Evolutionary conservation across 1,140 invertebrate genomes (phyloP).

Genomic region (Teleopsis dalmanni): DNA sequence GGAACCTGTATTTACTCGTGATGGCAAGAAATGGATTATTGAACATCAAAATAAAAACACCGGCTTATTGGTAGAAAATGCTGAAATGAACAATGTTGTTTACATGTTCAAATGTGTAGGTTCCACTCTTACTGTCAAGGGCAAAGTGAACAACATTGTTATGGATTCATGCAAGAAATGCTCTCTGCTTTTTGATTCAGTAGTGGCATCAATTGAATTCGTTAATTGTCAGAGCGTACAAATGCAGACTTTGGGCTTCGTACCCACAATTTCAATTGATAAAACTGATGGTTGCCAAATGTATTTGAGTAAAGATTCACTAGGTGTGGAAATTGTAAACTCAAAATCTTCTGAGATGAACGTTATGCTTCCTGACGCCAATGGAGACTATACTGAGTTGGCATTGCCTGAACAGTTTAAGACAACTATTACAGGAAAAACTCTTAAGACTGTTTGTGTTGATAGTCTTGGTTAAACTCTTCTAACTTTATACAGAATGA

Average conservation of each 20-base stretch:
- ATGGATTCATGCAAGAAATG: slow-evolving; percentile 97
- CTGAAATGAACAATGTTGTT: slow-evolving; percentile 95
- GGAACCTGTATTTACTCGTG: slow-evolving; percentile 72
- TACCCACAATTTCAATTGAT: slow-evolving; percentile 96
- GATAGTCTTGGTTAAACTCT: slow-evolving; percentile 42
- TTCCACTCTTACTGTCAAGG: slow-evolving; percentile 79
- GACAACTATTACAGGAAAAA: slow-evolving; percentile 60
- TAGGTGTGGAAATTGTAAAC: slow-evolving; percentile 83
- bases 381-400: slow-evolving; percentile 86
- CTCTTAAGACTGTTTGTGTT: slow-evolving; percentile 41
- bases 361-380: slow-evolving; percentile 79
- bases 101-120: slow-evolving; percentile 93
- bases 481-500: no score
- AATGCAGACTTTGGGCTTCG: slow-evolving; percentile 89
- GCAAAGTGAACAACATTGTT: slow-evolving; percentile 94
- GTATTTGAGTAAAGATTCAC: slow-evolving; percentile 83
- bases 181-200: slow-evolving; percentile 87
- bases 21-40: slow-evolving; percentile 95
- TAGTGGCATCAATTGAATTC: slow-evolving; percentile 93
- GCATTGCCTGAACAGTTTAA: slow-evolving; percentile 96
- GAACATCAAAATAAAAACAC: slow-evolving; percentile 84
- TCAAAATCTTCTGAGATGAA: slow-evolving; percentile 99
- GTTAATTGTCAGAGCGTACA: slow-evolving; percentile 97
- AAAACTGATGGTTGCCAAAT: slow-evolving; percentile 98
- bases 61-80: slow-evolving; percentile 71